Evolutionary conservation across 2,797 vertebrate genomes (phyloP).

Genomic region (Leptodactylus fallax): DNA sequence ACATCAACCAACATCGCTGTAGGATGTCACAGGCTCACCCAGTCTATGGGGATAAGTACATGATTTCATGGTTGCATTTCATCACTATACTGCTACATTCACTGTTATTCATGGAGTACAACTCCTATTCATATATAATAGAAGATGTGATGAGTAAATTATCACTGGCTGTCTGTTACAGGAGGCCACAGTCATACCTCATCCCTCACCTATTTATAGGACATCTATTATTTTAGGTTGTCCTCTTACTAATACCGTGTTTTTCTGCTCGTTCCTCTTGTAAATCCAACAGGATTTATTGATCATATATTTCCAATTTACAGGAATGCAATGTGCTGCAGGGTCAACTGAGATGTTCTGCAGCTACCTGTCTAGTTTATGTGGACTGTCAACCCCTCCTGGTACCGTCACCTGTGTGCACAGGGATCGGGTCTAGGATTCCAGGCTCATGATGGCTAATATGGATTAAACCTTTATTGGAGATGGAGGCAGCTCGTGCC

Average conservation of each 20-base stretch:
- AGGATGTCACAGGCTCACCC: not conserved
- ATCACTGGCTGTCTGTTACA: not conserved
- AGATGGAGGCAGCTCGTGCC: conserved; percentile 4
- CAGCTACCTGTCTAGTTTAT: not conserved
- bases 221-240: not conserved
- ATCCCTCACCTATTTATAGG: not conserved
- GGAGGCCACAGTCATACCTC: not conserved
- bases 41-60: not conserved
- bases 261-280: not conserved
- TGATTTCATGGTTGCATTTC: not conserved
- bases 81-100: not conserved
- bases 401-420: no score
- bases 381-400: not conserved
- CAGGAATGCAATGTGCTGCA: conserved; percentile 1
- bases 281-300: not conserved
- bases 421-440: not conserved
- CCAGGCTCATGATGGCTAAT: not conserved
- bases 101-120: not conserved
- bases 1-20: not conserved
- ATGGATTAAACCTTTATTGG: not conserved
- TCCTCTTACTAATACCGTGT: not conserved
- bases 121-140: not conserved
- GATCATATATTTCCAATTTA: not conserved
- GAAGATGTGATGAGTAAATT: not conserved
- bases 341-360: not conserved